These are phyloP conservation scores for Lepidocyrtoides sp. DNA, from an alignment of 2,888 invertebrate species.

Conservation along the genomic window DNA sequence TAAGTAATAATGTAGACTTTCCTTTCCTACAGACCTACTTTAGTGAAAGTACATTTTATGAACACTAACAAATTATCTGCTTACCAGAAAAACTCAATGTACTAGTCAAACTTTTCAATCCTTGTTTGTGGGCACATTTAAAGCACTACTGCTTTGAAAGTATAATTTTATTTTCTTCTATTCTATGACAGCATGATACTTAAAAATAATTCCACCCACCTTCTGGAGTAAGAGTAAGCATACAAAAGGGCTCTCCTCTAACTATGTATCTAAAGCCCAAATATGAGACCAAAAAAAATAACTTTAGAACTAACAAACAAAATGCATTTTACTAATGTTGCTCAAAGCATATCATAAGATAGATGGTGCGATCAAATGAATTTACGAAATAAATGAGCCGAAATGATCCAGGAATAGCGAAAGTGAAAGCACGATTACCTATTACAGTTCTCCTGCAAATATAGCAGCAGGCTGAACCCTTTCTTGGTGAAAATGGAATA, in stretches of 20 bases:
- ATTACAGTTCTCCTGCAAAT: not conserved
- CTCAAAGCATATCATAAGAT: too few species aligned
- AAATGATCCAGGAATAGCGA: not conserved
- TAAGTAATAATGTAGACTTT: too few species aligned
- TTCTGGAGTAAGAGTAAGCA: constrained; percentile 95
- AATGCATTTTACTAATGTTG: not conserved
- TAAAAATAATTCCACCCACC: too few species aligned
- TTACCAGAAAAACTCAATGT: too few species aligned
- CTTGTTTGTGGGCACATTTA: not conserved
- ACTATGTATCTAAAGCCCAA: too few species aligned
- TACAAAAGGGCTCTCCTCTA: constrained; percentile 97
- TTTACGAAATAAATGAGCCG: not conserved
- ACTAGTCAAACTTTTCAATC: not conserved
- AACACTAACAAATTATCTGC: not conserved
- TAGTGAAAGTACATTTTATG: not conserved
- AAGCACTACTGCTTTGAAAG: not conserved
- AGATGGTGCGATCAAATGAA: not conserved
- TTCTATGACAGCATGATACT: not conserved
- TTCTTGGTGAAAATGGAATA: not conserved
- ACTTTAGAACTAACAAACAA: constrained; percentile 86
- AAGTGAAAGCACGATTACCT: not conserved
- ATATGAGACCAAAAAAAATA: too few species aligned
- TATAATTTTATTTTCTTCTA: not conserved
- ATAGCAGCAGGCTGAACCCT: not conserved
- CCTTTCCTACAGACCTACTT: not conserved